These are phyloP conservation scores for Argyrosomus japonicus DNA, from an alignment of 2,113 vertebrate species.

Conservation along the genomic window DNA sequence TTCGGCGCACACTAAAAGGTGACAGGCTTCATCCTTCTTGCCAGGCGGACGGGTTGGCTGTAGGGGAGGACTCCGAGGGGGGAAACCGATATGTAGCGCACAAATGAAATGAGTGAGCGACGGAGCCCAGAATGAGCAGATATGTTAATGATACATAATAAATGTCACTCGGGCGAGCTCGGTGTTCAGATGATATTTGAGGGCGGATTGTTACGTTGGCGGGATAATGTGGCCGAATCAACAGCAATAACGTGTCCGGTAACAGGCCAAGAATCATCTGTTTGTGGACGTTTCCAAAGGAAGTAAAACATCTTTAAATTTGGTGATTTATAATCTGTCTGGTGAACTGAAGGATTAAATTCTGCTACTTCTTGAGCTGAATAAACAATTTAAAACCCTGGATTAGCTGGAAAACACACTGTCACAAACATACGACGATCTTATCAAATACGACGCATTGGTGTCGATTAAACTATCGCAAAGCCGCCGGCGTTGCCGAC, in stretches of 20 bases:
- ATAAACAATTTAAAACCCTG: not conserved
- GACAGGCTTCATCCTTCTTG: constrained; percentile 62
- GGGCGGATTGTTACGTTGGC: constrained; percentile 20
- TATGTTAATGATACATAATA: constrained; percentile 41
- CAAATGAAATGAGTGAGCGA: constrained; percentile 33
- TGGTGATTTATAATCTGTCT: not conserved
- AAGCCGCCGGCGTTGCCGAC: too few species aligned
- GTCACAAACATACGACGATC: not conserved
- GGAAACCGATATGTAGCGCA: constrained; percentile 2
- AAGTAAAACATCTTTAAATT: not conserved
- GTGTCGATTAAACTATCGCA: not conserved
- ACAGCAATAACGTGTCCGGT: constrained; percentile 2
- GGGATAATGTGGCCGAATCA: constrained; percentile 19
- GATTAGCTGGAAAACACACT: not conserved
- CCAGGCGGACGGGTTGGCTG: constrained; percentile 31
- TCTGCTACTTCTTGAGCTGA: not conserved
- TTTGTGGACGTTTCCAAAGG: not conserved
- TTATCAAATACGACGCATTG: not conserved
- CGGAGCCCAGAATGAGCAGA: constrained; percentile 18
- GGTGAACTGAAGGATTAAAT: not conserved
- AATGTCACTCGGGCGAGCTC: constrained; percentile 1
- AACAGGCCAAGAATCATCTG: constrained; percentile 15
- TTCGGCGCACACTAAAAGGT: constrained; percentile 63
- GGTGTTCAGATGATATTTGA: constrained; percentile 12
- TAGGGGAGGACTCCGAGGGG: constrained; percentile 15